Evolutionary conservation across 2,888 invertebrate species (phyloP).

Genomic region (Coecobrya sp.): DNA sequence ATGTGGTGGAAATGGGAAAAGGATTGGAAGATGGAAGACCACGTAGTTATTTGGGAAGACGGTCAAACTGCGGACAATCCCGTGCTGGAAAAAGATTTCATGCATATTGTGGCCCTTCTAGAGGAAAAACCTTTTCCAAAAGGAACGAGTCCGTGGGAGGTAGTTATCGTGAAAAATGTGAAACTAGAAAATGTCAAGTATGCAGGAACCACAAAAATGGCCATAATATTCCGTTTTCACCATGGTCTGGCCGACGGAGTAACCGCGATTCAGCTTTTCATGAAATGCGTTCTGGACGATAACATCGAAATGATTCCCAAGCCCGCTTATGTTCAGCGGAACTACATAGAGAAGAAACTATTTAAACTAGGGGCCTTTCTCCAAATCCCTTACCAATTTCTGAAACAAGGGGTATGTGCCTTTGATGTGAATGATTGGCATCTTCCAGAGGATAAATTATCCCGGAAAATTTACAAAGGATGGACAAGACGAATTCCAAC

Average conservation of each 20-base stretch:
- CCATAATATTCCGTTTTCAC: slow-evolving; percentile 80
- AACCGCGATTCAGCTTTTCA: slow-evolving; percentile 83
- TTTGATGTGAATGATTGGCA: slow-evolving; percentile 85
- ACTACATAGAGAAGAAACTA: slow-evolving; percentile 75
- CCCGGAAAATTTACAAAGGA: slow-evolving; percentile 83
- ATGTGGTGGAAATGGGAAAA: slow-evolving; percentile 84
- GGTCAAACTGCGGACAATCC: slow-evolving; percentile 55
- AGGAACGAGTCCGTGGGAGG: slow-evolving; percentile 83
- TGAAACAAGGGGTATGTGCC: slow-evolving; percentile 84
- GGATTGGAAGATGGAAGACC: slow-evolving; percentile 72
- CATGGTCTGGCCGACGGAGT: slow-evolving; percentile 85
- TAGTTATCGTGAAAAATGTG: slow-evolving; percentile 74
- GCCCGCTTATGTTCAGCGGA: slow-evolving; percentile 80
- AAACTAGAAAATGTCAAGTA: slow-evolving; percentile 68
- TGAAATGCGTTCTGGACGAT: slow-evolving; percentile 85
- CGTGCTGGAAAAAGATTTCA: slow-evolving; percentile 79
- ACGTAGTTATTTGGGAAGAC: slow-evolving; percentile 80
- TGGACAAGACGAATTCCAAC: slow-evolving; percentile 84
- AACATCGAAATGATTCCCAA: slow-evolving; percentile 82
- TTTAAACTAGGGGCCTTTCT: slow-evolving; percentile 79
- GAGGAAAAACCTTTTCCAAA: slow-evolving; percentile 79
- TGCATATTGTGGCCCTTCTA: slow-evolving; percentile 78
- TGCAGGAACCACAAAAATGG: slow-evolving; percentile 73
- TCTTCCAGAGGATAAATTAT: slow-evolving; percentile 82
- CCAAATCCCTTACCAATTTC: slow-evolving; percentile 85